These are phyloP conservation scores for Ifrita kowaldi DNA, from an alignment of 2,113 vertebrate species.

Conservation along the genomic window DNA sequence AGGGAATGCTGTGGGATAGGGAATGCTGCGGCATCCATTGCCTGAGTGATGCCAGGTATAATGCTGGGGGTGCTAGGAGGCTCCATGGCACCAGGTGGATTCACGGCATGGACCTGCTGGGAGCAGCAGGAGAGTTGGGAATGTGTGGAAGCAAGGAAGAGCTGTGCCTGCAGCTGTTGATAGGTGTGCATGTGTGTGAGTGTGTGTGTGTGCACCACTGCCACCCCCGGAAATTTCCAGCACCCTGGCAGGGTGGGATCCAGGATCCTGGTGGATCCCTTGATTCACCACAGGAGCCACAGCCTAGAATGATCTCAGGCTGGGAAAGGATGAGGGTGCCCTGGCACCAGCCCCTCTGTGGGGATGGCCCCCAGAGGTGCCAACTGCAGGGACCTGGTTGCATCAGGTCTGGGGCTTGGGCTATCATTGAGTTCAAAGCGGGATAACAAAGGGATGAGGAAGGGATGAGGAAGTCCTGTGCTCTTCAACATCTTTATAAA, in stretches of 20 bases:
- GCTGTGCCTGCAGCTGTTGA: neutral
- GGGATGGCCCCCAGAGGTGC: neutral
- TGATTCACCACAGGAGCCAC: neutral
- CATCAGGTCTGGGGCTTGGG: neutral
- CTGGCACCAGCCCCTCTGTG: neutral
- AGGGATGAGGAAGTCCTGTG: neutral
- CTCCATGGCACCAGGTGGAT: neutral
- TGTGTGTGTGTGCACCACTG: neutral
- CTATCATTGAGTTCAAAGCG: accelerated
- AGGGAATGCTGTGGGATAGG: neutral
- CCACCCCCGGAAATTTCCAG: neutral
- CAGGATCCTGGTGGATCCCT: neutral
- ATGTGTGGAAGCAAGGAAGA: neutral
- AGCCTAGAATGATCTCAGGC: neutral
- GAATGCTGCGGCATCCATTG: neutral
- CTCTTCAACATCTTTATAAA: neutral
- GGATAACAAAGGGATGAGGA: neutral
- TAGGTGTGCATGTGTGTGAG: neutral
- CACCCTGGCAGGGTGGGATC: neutral
- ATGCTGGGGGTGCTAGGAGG: neutral
- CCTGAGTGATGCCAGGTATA: neutral
- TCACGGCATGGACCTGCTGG: neutral
- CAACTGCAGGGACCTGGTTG: neutral
- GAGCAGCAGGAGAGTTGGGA: neutral
- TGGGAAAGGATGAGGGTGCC: neutral